phyloP scores from a whole-genome alignment of 2,797 vertebrate species.

The Erithacus rubecula region DNA sequence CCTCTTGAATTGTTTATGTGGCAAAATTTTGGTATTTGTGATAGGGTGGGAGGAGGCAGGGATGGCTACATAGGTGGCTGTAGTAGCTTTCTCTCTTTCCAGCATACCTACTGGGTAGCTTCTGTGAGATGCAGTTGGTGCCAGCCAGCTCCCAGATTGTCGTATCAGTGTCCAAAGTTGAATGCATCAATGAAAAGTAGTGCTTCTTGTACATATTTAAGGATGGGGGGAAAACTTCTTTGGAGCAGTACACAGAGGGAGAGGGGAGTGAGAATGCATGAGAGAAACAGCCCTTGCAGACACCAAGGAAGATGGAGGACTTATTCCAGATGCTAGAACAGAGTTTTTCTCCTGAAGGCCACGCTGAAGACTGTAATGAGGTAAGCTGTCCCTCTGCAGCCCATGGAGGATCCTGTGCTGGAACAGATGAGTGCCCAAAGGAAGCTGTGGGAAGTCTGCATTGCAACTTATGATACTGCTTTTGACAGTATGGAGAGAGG shows the following conservation, averaged over 20 bases:
- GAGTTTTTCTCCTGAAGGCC: neutral
- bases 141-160: neutral
- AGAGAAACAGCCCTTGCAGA: neutral
- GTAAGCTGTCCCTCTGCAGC: neutral
- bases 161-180: neutral
- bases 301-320: neutral
- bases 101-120: rapidly evolving
- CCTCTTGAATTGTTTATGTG: neutral
- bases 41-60: rapidly evolving
- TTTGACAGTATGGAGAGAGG: neutral
- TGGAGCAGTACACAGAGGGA: neutral
- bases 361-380: neutral
- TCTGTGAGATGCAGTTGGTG: neutral
- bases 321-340: neutral
- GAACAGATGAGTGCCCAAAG: neutral
- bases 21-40: neutral
- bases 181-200: neutral
- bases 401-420: neutral
- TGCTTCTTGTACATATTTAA: neutral
- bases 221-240: neutral
- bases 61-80: neutral
- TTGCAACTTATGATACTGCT: neutral
- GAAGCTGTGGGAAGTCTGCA: neutral
- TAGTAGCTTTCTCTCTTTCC: neutral
- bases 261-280: neutral